Base-by-base conservation (phyloP, 1,140 invertebrate genomes). In the Diorhabda elongata region DNA sequence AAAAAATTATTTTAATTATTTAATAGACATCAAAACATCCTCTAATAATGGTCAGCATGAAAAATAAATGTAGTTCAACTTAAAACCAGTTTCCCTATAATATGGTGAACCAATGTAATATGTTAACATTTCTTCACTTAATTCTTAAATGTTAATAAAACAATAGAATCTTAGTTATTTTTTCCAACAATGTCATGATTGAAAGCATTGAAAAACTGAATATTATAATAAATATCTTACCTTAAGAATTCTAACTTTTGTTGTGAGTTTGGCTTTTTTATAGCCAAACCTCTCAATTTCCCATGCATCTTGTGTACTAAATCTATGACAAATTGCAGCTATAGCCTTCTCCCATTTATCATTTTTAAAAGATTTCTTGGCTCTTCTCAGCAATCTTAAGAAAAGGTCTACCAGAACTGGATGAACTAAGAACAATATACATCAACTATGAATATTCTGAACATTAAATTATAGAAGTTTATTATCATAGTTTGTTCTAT, bases 261-360 rank as follows among this genome's bases (percentile, higher is more conserved):
- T 90, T 76, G 88, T 86, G 58, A 95, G 83, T 75, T 92, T 92
- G 71, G 94, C 89, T 84, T 97, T 95, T 79, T 94, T 95, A 81
- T 97, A 99, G 52, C 96, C 96, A 87, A 96, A 96, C 71, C 94
- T 86, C 82, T 98, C 97, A 60, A 98, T 85, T 85, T 98, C 95
- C 95, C 95, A 98, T 68, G 92, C 95, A 87, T 98, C 96, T 78
- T 95, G 91, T 71, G 91, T 88, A 58, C 90, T 92, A 79, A 94
- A 96, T 52, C 89, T 88, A 78, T 96, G 91, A 83, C 93, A 95
- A 84, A 97, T 96, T 83, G 96, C 97, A 61, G 94, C 89, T 68
- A 98, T 80, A 67, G 89, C 88, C 77, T 87, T 89, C 81, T 98
- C 95, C 96, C 96, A 98, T 83, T 91, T 90, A 74, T 96, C 94